Percentiles rank a stretch among this genome's conserved stretches.
Evolutionary conservation across 2,113 vertebrate species (phyloP).

Genomic region (Gymnarchus niloticus): DNA sequence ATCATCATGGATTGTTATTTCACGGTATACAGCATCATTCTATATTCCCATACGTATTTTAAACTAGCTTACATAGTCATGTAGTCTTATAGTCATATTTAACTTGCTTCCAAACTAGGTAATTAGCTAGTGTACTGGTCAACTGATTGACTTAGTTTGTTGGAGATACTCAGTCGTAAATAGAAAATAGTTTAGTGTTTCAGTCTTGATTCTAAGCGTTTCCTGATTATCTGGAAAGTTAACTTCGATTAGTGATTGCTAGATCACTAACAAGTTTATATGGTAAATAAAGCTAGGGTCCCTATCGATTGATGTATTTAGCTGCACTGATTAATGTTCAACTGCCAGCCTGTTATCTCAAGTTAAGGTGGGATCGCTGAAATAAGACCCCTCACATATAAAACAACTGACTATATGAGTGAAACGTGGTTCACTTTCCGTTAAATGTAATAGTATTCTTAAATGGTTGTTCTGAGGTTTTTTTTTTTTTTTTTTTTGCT

Average conservation of each 20-base stretch:
- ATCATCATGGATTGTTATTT: background rate
- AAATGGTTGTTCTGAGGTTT: background rate
- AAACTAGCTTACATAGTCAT: background rate
- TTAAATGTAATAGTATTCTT: background rate
- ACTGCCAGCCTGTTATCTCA: no score
- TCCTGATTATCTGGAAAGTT: background rate
- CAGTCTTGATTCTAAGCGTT: background rate
- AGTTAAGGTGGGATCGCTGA: no score
- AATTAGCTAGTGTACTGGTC: background rate
- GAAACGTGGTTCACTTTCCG: background rate
- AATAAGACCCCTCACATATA: background rate
- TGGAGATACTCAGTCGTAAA: background rate
- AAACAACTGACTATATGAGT: background rate
- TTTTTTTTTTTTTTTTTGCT: background rate
- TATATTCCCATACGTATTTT: background rate
- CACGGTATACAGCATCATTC: background rate
- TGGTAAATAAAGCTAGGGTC: background rate
- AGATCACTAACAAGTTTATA: background rate
- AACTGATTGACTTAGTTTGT: background rate
- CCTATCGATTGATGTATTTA: background rate
- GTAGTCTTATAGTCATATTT: background rate
- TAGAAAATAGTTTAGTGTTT: background rate
- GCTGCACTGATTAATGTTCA: no score
- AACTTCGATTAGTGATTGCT: background rate
- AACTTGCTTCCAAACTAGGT: background rate